phyloP scores from a whole-genome alignment of 1,140 invertebrate species.

The Procambarus virginalis region DNA sequence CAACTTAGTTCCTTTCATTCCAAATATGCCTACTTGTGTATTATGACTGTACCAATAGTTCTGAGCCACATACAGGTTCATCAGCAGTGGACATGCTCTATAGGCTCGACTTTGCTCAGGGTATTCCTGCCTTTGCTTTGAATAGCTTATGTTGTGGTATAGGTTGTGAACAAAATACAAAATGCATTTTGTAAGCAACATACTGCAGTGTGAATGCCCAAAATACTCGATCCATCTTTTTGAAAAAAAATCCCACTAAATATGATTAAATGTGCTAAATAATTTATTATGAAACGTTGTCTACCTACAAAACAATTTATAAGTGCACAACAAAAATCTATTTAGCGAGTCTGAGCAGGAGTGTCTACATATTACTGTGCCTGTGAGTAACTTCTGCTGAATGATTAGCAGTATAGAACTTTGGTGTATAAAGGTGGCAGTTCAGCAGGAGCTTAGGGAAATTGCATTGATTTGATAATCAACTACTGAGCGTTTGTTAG shows the following conservation, averaged over 20 bases:
- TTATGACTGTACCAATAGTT: slow-evolving; percentile 10
- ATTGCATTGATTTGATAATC: slow-evolving; percentile 4
- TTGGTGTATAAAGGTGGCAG: not conserved
- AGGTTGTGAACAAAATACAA: not conserved
- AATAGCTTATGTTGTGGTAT: slow-evolving; percentile 36
- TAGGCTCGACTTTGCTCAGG: slow-evolving; percentile 44
- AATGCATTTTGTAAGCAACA: not conserved
- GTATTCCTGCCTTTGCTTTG: slow-evolving; percentile 45
- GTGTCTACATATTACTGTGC: not conserved
- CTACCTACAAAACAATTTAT: not conserved
- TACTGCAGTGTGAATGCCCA: not conserved
- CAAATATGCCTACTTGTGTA: slow-evolving; percentile 4
- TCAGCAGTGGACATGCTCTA: slow-evolving; percentile 1
- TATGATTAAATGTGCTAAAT: not conserved
- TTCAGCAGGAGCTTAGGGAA: not conserved
- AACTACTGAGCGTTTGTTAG: not conserved
- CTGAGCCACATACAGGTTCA: slow-evolving; percentile 9
- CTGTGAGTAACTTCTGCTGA: not conserved
- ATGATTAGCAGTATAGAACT: not conserved
- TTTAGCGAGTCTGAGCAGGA: not conserved
- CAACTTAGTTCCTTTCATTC: slow-evolving; percentile 11
- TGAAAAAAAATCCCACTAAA: not conserved
- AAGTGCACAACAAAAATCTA: not conserved
- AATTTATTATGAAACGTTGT: not conserved
- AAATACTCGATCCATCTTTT: not conserved